Evolutionary conservation across 2,888 invertebrate species (phyloP), one percentile per base, ranked within the genome.

Genomic region (Archips crataeganus): DNA sequence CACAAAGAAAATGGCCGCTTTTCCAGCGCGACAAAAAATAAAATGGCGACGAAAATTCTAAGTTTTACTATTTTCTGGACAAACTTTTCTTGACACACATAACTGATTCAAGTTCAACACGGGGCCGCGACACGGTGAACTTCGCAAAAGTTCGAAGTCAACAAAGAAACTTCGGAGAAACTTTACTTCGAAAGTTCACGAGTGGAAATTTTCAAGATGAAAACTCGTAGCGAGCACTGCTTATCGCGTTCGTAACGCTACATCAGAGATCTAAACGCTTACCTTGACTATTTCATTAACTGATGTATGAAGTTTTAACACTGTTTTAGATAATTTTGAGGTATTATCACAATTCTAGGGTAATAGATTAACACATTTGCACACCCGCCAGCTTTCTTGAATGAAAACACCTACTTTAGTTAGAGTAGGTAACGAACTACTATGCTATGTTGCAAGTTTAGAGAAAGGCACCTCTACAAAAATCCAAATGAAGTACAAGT

Each of bases 31-130:
- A 94, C 94, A 94, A 94, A 94, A 94, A 94, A 93, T 95, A 95
- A 95, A 94, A 95, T 95, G 94, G 94, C 94, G 94, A 94, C 94
- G 94, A 94, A 94, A 95, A 95, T 94, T 92, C 94, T 90, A 94
- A 94, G 91, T 94, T 93, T 93, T 90, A 94, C 93, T 93, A 93
- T 94, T 94, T 94, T 89, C 93, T 91, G 91, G 79, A 80, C 86
- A 85, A 92, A 92, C 87, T 93, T 93, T 91, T 88, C 89, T 82
- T 82, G 81, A 82, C 85, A 87, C 83, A 82, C 80, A 82, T 81
- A 83, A 78, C 76, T 79, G 81, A 79, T 84, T 83, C 84, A 88
- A 85, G 84, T 86, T 86, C 80, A 85, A 82, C 77, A 81, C 81
- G 80, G 81, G 81, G 79, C 83, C 81, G 79, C 80, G 85, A 80